These are phyloP conservation scores for Drosophila vallismaia DNA, from an alignment of 2,888 invertebrate genomes.

Conservation along the genomic window DNA sequence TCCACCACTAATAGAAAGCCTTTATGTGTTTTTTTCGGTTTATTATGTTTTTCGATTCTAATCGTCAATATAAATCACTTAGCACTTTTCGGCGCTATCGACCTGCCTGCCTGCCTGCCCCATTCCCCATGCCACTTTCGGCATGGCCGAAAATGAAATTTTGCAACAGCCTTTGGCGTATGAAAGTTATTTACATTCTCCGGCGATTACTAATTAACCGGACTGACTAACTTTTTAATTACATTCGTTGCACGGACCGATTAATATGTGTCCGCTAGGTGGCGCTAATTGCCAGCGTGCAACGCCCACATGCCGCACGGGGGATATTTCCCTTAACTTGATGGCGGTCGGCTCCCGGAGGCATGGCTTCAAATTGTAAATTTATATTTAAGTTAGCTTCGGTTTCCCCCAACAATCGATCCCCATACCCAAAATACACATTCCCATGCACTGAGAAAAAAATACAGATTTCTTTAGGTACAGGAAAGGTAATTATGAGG, in stretches of 20 bases:
- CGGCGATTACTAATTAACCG: slow-evolving; percentile 19
- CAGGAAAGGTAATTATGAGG: no score
- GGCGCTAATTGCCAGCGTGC: slow-evolving; percentile 44
- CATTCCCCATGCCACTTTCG: slow-evolving; percentile 32
- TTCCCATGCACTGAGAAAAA: background rate
- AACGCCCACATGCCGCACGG: slow-evolving; percentile 15
- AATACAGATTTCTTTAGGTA: no score
- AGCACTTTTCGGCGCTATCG: slow-evolving; percentile 52
- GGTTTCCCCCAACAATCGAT: slow-evolving; percentile 37
- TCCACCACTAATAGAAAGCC: slow-evolving; percentile 33
- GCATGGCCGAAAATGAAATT: slow-evolving; percentile 18
- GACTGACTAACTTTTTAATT: slow-evolving; percentile 37
- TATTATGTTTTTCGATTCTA: slow-evolving; percentile 46
- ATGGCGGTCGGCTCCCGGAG: slow-evolving; percentile 34
- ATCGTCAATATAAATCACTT: slow-evolving; percentile 67
- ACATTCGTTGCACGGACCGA: slow-evolving; percentile 26
- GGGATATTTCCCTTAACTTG: slow-evolving; percentile 32
- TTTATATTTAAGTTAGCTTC: slow-evolving; percentile 25
- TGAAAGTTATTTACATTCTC: slow-evolving; percentile 3
- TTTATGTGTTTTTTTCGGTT: slow-evolving; percentile 18
- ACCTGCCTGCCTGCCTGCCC: slow-evolving; percentile 5
- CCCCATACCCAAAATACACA: background rate
- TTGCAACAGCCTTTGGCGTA: slow-evolving; percentile 4
- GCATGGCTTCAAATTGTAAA: slow-evolving; percentile 39
- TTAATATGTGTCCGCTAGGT: slow-evolving; percentile 40